Evolutionary conservation across 1,140 invertebrate genomes (phyloP).

Genomic region (Macrostomum lignano): DNA sequence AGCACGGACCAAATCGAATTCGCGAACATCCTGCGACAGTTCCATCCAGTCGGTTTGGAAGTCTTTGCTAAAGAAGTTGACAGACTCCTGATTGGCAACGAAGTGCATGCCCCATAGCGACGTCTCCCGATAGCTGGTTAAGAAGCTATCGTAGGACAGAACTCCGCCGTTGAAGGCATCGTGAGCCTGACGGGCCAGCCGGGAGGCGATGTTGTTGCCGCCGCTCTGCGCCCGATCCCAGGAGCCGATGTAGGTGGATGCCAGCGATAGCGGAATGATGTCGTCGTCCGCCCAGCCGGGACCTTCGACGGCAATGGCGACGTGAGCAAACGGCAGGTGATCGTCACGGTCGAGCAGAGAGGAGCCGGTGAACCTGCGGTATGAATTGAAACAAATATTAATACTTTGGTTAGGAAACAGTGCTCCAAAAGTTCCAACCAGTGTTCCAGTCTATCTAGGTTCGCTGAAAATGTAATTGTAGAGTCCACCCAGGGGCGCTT

Average conservation of each 20-base stretch:
- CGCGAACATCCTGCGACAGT: conserved; percentile 57
- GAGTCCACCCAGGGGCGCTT: too few relatives aligned
- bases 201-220: conserved; percentile 46
- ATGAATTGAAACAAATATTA: conserved; percentile 23
- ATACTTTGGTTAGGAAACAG: too few relatives aligned
- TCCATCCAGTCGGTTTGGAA: conserved; percentile 58
- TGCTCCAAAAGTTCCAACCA: too few relatives aligned
- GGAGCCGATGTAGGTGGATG: conserved; percentile 46
- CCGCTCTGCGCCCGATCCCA: conserved; percentile 52
- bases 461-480: too few relatives aligned
- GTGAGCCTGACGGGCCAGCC: conserved; percentile 34
- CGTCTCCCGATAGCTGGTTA: conserved; percentile 96
- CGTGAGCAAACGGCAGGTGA: conserved; percentile 68
- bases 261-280: conserved; percentile 90
- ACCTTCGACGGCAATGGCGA: conserved; percentile 78
- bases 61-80: conserved; percentile 30
- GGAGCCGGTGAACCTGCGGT: conserved; percentile 37
- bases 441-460: too few relatives aligned
- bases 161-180: conserved; percentile 14
- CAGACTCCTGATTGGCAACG: conserved; percentile 48
- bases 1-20: conserved; percentile 65
- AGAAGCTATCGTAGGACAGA: conserved; percentile 90
- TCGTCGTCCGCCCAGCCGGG: conserved; percentile 78
- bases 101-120: conserved; percentile 73
- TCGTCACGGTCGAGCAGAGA: conserved; percentile 48